These are phyloP conservation scores for Pygoscelis adeliae DNA, from an alignment of 2,113 vertebrate genomes.

Conservation along the genomic window DNA sequence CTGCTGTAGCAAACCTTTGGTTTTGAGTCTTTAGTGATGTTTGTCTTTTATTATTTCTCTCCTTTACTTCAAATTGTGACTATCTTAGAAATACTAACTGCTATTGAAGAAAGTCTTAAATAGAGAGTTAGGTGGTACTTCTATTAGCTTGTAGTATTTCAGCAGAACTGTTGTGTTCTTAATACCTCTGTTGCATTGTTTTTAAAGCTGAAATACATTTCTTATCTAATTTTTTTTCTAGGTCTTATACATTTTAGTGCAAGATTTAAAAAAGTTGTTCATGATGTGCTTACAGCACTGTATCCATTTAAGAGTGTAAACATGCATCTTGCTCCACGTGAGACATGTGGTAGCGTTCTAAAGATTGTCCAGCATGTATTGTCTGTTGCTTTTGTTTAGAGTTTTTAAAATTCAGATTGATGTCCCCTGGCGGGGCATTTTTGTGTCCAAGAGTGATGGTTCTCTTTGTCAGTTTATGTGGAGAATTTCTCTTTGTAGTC, in stretches of 20 bases:
- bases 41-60: not conserved
- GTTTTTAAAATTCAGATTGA: not conserved
- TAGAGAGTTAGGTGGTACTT: not conserved
- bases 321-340: not conserved
- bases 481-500: not conserved
- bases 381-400: not conserved
- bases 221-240: not conserved
- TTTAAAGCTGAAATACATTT: not conserved
- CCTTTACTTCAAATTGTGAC: not conserved
- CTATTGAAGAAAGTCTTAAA: not conserved
- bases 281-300: not conserved
- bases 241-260: not conserved
- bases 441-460: not conserved
- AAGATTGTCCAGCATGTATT: rapidly evolving
- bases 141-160: not conserved
- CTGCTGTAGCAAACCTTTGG: not conserved
- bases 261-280: not conserved
- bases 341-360: not conserved
- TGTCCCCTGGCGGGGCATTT: not conserved
- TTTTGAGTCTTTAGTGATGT: not conserved
- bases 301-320: not conserved
- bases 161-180: not conserved
- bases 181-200: not conserved
- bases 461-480: not conserved
- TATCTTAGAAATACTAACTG: not conserved